Conservation (phyloP, 2,113 vertebrate genomes). For the Upupa epops region DNA sequence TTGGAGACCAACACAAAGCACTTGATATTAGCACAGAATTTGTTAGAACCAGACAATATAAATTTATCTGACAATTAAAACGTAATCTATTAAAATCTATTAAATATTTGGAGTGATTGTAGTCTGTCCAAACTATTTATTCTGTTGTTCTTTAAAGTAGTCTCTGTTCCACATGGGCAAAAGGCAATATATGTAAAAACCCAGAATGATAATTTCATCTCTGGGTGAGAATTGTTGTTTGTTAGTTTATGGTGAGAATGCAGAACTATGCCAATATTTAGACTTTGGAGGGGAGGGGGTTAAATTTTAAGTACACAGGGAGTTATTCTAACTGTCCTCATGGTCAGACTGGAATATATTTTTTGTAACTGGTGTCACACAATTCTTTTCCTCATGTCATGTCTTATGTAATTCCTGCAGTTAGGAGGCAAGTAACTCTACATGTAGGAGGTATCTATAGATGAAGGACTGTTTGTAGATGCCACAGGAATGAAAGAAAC, state of each 20-base stretch:
- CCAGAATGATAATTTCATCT: neutral
- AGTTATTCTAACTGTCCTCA: neutral
- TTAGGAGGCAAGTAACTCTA: neutral
- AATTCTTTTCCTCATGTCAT: too few species aligned
- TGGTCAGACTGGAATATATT: neutral
- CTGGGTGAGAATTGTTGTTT: neutral
- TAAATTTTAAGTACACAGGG: neutral
- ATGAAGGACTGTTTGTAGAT: neutral
- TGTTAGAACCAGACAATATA: neutral
- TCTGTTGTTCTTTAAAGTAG: neutral
- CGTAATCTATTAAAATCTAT: neutral
- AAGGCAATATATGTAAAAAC: neutral
- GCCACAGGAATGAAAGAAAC: neutral
- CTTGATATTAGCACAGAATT: neutral
- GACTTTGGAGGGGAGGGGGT: fast-evolving
- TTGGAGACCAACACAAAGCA: neutral
- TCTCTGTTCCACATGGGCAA: neutral
- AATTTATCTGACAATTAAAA: neutral
- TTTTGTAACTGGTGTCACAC: neutral
- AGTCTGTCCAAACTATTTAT: neutral
- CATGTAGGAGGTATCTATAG: neutral
- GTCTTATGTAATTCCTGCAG: neutral
- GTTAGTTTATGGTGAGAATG: neutral
- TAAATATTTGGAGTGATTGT: neutral
- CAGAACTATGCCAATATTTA: neutral